phyloP scores from a whole-genome alignment of 1,140 invertebrate species.

The Saccostrea echinata region DNA sequence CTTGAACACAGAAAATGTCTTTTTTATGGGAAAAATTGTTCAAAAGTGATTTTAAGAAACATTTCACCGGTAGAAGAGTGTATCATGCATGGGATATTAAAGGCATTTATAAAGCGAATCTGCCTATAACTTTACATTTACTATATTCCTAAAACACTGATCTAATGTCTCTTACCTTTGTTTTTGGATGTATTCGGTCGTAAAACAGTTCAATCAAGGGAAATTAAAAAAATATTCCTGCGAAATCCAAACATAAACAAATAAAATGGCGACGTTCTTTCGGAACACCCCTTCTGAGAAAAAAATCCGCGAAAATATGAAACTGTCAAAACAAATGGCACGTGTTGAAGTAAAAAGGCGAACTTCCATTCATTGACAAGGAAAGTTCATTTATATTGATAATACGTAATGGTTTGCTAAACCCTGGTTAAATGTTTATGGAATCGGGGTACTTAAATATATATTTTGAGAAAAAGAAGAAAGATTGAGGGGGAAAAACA shows the following conservation, averaged over 20 bases:
- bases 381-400: too few species aligned
- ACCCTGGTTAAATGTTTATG: too few species aligned
- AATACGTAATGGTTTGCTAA: too few species aligned
- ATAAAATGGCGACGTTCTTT: background rate
- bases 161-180: background rate
- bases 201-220: background rate
- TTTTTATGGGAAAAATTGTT: background rate
- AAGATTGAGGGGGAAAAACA: too few species aligned
- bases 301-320: conserved; percentile 15
- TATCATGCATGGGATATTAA: background rate
- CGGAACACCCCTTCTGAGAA: background rate
- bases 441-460: too few species aligned
- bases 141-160: background rate
- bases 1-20: background rate
- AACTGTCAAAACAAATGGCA: background rate
- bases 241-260: background rate
- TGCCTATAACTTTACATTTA: background rate
- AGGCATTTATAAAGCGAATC: background rate
- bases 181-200: background rate
- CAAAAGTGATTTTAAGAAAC: background rate
- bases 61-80: background rate
- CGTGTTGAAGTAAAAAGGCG: too few species aligned
- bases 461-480: too few species aligned
- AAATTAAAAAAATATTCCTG: background rate
- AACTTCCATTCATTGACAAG: too few species aligned